A percentile compares a stretch with the other conserved stretches of the same genome.
phyloP scores from a whole-genome alignment of 2,888 invertebrate species.

The Drosophila falleni region DNA sequence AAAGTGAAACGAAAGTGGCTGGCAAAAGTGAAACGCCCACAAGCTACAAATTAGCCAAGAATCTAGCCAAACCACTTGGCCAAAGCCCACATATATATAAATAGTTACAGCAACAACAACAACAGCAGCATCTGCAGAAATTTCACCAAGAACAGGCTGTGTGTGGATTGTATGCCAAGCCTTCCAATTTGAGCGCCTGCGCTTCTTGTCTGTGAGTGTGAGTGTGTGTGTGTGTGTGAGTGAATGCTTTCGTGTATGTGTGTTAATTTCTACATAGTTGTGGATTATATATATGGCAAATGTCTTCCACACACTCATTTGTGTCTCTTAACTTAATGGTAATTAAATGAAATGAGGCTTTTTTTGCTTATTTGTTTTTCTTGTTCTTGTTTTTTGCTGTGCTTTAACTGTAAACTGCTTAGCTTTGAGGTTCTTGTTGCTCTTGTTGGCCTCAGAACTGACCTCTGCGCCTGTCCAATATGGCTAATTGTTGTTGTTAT shows the following conservation, averaged over 20 bases:
- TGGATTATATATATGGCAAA: constrained; percentile 57
- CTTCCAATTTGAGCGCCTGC: constrained; percentile 50
- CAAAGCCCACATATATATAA: constrained; percentile 71
- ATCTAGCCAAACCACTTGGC: constrained; percentile 80
- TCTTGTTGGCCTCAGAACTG: constrained; percentile 67
- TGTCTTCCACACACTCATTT: constrained; percentile 21
- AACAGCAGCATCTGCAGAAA: constrained; percentile 45
- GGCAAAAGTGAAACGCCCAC: constrained; percentile 80
- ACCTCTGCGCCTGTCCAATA: constrained; percentile 51
- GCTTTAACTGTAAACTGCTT: constrained; percentile 69
- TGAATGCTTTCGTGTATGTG: constrained; percentile 3
- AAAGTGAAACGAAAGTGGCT: constrained; percentile 74
- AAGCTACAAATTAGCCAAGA: constrained; percentile 59
- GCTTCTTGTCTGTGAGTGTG: constrained; percentile 4
- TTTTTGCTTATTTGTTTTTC: constrained; percentile 27
- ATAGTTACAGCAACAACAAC: constrained; percentile 43
- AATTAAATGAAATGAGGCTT: constrained; percentile 69
- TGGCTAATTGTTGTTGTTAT: constrained; percentile 28
- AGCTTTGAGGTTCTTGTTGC: constrained; percentile 48
- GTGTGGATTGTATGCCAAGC: constrained; percentile 36
- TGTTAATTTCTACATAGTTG: constrained; percentile 32
- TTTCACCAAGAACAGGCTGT: constrained; percentile 80
- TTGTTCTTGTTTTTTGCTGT: constrained; percentile 21
- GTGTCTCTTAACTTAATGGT: constrained; percentile 66
- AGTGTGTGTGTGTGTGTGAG: background rate